Evolutionary conservation across 2,888 invertebrate species (phyloP).

Genomic region (Patella ulyssiponensis): DNA sequence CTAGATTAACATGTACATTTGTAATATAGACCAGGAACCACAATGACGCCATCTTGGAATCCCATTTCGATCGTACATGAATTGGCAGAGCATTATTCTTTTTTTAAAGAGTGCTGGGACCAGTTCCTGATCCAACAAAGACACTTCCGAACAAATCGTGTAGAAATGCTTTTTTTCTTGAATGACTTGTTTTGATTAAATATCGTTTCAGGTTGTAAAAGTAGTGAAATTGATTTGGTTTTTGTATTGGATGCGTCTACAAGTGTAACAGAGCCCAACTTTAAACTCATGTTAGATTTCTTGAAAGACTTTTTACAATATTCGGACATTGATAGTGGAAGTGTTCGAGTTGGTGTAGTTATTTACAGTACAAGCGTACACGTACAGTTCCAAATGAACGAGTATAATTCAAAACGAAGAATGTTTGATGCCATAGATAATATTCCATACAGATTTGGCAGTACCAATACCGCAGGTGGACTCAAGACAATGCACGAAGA

Average conservation of each 20-base stretch:
- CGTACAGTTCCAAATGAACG: constrained; percentile 62
- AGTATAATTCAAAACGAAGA: constrained; percentile 42
- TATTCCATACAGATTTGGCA: constrained; percentile 59
- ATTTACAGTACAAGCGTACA: constrained; percentile 60
- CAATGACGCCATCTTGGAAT: no score
- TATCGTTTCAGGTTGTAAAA: constrained; percentile 43
- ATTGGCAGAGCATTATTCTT: no score
- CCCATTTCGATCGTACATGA: no score
- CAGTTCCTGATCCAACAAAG: not conserved
- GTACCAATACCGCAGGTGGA: constrained; percentile 65
- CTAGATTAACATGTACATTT: no score
- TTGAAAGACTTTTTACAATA: constrained; percentile 56
- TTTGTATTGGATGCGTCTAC: constrained; percentile 68
- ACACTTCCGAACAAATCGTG: not conserved
- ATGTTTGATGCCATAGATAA: constrained; percentile 59
- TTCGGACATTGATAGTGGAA: constrained; percentile 55
- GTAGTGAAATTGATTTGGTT: constrained; percentile 59
- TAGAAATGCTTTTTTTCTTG: not conserved
- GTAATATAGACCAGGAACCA: no score
- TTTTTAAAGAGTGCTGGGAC: no score
- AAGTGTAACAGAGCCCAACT: constrained; percentile 66
- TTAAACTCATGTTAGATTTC: constrained; percentile 61
- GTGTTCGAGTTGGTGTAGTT: constrained; percentile 59
- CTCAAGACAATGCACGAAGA: constrained; percentile 52
- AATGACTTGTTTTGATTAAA: not conserved